Conservation (phyloP, 2,888 invertebrate genomes). For the Hololepta plana region DNA sequence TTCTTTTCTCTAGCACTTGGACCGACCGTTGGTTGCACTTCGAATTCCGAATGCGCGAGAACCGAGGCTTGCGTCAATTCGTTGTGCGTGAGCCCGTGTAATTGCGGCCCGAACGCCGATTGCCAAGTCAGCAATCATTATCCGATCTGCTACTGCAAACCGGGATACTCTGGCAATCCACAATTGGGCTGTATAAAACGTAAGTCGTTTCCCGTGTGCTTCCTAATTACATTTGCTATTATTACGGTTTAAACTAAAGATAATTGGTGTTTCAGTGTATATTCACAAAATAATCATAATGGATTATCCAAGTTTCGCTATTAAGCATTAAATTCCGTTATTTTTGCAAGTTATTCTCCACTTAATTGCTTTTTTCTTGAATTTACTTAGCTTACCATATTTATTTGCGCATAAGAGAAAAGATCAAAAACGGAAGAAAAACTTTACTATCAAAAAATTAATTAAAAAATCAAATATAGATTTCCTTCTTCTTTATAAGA, state of each 20-base stretch:
- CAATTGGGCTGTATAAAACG: conserved; percentile 62
- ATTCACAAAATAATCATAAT: too few species aligned
- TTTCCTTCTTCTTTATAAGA: too few species aligned
- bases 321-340: too few species aligned
- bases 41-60: conserved; percentile 63
- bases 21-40: conserved; percentile 52
- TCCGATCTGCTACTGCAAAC: conserved; percentile 66
- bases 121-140: conserved; percentile 70
- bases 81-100: conserved; percentile 66
- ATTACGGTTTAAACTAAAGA: conserved; percentile 1
- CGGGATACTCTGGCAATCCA: conserved; percentile 73
- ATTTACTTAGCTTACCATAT: too few species aligned
- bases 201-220: conserved; percentile 19
- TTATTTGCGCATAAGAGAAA: too few species aligned
- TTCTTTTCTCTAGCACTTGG: conserved; percentile 32
- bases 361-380: too few species aligned
- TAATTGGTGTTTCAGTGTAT: too few species aligned
- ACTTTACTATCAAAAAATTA: too few species aligned
- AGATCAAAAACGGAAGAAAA: too few species aligned
- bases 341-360: too few species aligned
- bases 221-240: conserved; percentile 1
- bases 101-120: conserved; percentile 67
- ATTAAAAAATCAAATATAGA: too few species aligned
- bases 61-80: conserved; percentile 71
- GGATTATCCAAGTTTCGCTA: too few species aligned